Base-by-base conservation (phyloP, 2,797 vertebrate species). In the Aldrovandia affinis region DNA sequence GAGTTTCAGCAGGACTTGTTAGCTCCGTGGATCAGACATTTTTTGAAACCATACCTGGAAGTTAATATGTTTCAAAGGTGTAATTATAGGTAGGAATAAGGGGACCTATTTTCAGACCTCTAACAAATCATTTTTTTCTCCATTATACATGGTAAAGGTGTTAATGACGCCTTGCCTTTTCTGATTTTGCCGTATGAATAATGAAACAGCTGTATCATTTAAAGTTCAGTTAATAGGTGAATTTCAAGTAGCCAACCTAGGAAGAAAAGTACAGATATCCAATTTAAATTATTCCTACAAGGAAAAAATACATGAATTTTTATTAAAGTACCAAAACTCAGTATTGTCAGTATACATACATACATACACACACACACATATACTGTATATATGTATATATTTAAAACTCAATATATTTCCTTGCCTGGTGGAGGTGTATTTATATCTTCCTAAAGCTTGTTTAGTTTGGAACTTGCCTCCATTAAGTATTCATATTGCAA, bases 111-210 rank as follows among this genome's bases (percentile, higher is more conserved):
- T 95, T 94, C 91, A 93, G 93, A 93, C 89, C 89, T 93, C 90
- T 91, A 94, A 94, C 93, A 94, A 94, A 96, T 95, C 93, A 94
- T 93, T 94, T 96, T 94, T 89, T 94, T 90, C 91, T 15, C 83
- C 88, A 94, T 95, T 94, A 95, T 91, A 93, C 89, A 91, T 89
- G 90, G 93, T 94, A 95, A 95, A 95, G 92, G 93, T 95, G 93
- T 95, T 95, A 96, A 95, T 96, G 92, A 94, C 90, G 90, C 89
- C 92, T 92, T 94, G 93, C 94, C 93, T 92, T 94, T 73, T 92
- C 93, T 94, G 92, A 94, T 95, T 95, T 94, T 90, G 88, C 89
- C 75, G 87, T 93, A 94, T 95, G 91, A 94, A 94, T 94, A 94
- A 93, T 93, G 84, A 93, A 95, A 94, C 88, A 89, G 88, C 85